Evolutionary conservation across 2,113 vertebrate species (phyloP), one percentile per base, ranked within the genome.

Genomic region (Tricholaema leucomelas): DNA sequence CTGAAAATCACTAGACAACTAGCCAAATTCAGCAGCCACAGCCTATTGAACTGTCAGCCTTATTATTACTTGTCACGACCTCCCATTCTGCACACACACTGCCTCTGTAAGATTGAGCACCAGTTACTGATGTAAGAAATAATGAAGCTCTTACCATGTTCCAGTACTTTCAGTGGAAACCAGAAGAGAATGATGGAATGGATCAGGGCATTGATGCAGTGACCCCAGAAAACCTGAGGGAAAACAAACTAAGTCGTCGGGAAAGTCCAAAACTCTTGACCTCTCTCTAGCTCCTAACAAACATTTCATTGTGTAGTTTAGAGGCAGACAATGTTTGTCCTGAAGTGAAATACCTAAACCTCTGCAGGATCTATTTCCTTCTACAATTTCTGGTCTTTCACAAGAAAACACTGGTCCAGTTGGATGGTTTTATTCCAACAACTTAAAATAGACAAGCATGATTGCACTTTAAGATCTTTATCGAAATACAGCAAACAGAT

Each of bases 161-260:
- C 99, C 96, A 99, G 96, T 54, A 98, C 98, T 97, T 99, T 99
- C 93, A 99, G 98, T 56, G 99, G 99, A 97, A 99, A 98, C 99
- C 99, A 99, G 97, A 99, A 99, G 91, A 99, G 99, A 96, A 99
- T 99, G 96, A 99, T 97, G 92, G 99, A 99, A 97, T 99, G 99
- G 97, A 99, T 98, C 98, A 99, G 98, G 96, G 99, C 99, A 96
- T 99, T 99, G 97, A 99, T 99, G 97, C 99, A 99, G 97, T 99
- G 98, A 98, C 99, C 99, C 99, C 99, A 99, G 96, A 99, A 99
- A 97, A 99, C 99, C 99, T 99, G 97, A 38, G 79, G 96, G 94
- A 97, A 98, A 97, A 98, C 92, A 97, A 96, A 97, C 91, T 93
- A 82, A 96, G 77, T 85, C 81, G 77, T 98, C 95, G 97, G 97